Conservation (phyloP, 2,888 invertebrate species). For the Nemurella pictetii region DNA sequence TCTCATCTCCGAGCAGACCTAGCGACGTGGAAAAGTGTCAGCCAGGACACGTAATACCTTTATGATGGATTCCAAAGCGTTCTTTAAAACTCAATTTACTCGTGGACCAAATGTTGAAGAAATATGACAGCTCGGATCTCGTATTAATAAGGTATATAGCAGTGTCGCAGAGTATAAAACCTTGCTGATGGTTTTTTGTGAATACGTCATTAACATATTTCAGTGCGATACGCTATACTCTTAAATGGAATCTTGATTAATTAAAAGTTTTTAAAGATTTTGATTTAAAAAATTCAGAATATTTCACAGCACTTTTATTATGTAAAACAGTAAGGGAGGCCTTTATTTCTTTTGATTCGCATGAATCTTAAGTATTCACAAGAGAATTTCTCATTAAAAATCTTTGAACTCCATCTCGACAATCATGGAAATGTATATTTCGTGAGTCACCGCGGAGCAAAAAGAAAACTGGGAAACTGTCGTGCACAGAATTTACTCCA, state of each 20-base stretch:
- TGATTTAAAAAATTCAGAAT: background rate
- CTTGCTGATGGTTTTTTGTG: background rate
- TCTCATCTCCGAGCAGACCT: background rate
- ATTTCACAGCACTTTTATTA: background rate
- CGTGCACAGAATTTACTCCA: background rate
- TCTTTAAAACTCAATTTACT: constrained; percentile 17
- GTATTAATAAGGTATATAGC: background rate
- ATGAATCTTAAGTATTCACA: background rate
- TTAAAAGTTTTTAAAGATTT: background rate
- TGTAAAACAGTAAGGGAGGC: background rate
- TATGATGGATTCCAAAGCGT: background rate
- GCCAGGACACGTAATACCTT: constrained; percentile 1
- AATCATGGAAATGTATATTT: background rate
- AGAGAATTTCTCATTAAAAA: background rate
- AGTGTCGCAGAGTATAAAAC: background rate
- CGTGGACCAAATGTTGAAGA: background rate
- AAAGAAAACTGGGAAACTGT: background rate
- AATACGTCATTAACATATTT: background rate
- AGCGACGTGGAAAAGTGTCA: background rate
- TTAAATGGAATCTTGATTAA: background rate
- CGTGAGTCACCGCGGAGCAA: background rate
- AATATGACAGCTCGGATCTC: background rate
- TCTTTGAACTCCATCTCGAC: background rate
- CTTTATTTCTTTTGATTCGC: background rate
- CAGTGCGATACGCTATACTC: background rate